These are phyloP conservation scores for Trimorus sp. DNA, from an alignment of 2,888 invertebrate genomes.

Conservation along the genomic window DNA sequence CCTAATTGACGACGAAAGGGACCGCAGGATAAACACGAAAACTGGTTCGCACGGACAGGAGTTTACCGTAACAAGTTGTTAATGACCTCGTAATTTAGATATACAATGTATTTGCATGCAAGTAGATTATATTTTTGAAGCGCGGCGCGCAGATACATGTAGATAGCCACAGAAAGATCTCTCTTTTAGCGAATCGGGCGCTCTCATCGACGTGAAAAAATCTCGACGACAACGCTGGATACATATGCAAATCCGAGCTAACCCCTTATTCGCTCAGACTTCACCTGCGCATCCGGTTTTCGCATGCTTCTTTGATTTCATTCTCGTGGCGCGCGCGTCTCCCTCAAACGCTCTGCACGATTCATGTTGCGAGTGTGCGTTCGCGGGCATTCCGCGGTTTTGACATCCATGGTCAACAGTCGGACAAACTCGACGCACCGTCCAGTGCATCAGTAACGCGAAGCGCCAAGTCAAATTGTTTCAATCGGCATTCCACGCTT, in stretches of 20 bases:
- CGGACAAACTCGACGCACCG: slow-evolving; percentile 25
- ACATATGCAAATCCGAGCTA: slow-evolving; percentile 75
- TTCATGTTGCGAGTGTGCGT: slow-evolving; percentile 47
- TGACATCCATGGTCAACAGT: slow-evolving; percentile 55
- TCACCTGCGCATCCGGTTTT: slow-evolving; percentile 80
- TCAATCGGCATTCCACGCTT: too few relatives aligned
- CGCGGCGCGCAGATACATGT: slow-evolving; percentile 51
- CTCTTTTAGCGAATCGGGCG: slow-evolving; percentile 54
- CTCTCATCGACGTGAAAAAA: slow-evolving; percentile 50
- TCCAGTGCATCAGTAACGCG: slow-evolving; percentile 43
- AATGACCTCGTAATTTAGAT: slow-evolving; percentile 63
- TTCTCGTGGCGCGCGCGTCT: slow-evolving; percentile 67
- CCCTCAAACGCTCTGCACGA: slow-evolving; percentile 45
- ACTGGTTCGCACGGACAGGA: slow-evolving; percentile 45
- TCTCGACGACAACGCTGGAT: slow-evolving; percentile 61
- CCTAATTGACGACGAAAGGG: too few relatives aligned
- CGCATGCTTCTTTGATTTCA: slow-evolving; percentile 72
- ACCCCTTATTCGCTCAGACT: slow-evolving; percentile 72
- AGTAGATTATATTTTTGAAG: slow-evolving; percentile 62
- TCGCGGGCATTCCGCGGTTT: slow-evolving; percentile 59
- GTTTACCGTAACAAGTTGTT: slow-evolving; percentile 61
- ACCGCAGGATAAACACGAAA: slow-evolving; percentile 39
- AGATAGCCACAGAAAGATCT: slow-evolving; percentile 56
- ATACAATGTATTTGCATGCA: slow-evolving; percentile 63
- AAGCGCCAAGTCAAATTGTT: too few relatives aligned